Evolutionary conservation across 2,888 invertebrate genomes (phyloP).

Genomic region (Labia minor): DNA sequence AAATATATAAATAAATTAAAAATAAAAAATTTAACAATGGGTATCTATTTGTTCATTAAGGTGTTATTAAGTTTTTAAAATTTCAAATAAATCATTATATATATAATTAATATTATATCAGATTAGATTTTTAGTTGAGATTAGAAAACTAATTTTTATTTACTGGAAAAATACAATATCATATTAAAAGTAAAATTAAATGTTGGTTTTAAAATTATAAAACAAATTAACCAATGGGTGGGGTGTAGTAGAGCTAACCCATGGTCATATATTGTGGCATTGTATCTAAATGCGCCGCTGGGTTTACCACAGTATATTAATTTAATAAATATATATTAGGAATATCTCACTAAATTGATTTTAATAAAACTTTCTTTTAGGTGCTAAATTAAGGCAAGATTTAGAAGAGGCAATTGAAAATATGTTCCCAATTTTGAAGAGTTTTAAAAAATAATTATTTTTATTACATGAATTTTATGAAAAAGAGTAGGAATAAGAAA

Average conservation of each 20-base stretch:
- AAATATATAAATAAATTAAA: slow-evolving; percentile 26
- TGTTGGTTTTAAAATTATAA: no score
- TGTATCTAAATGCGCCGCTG: no score
- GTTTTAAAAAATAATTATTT: slow-evolving; percentile 74
- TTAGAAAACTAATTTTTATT: no score
- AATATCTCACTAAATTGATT: no score
- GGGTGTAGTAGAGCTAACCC: no score
- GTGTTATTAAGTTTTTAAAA: not conserved
- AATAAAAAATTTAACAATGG: slow-evolving; percentile 20
- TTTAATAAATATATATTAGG: slow-evolving; percentile 17
- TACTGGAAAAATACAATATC: no score
- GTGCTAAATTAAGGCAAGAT: slow-evolving; percentile 83
- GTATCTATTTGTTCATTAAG: slow-evolving; percentile 4
- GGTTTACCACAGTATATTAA: not conserved
- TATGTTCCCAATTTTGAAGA: slow-evolving; percentile 88
- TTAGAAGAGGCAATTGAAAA: slow-evolving; percentile 88
- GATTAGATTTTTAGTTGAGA: no score
- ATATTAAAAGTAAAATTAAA: no score
- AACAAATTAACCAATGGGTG: no score
- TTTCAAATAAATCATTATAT: not conserved
- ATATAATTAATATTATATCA: not conserved
- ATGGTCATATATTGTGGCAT: no score
- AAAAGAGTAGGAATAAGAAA: no score
- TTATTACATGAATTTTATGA: no score
- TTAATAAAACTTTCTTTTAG: slow-evolving; percentile 47